Conservation (phyloP, 2,888 invertebrate genomes). For the Lydus trimaculatus region DNA sequence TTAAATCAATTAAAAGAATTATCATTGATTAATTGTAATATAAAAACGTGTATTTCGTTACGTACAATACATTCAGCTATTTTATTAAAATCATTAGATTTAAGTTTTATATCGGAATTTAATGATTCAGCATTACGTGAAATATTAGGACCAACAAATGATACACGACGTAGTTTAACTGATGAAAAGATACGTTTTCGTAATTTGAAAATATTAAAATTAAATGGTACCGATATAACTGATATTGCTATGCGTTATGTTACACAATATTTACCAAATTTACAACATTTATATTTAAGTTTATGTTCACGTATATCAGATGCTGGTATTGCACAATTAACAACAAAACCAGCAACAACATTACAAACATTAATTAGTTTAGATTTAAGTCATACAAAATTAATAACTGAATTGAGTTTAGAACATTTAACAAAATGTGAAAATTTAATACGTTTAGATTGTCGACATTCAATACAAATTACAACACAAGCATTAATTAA, state of each 20-base stretch:
- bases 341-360: conserved; percentile 75
- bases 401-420: conserved; percentile 82
- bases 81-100: conserved; percentile 68
- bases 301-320: conserved; percentile 90
- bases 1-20: conserved; percentile 84
- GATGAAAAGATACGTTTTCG: conserved; percentile 80
- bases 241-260: conserved; percentile 84
- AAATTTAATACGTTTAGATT: conserved; percentile 74
- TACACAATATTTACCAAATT: conserved; percentile 76
- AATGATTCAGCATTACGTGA: conserved; percentile 86
- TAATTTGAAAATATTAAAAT: conserved; percentile 75
- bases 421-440: conserved; percentile 83
- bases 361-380: conserved; percentile 74
- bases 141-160: conserved; percentile 85
- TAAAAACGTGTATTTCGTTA: conserved; percentile 79
- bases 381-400: conserved; percentile 82
- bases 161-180: conserved; percentile 79
- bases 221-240: conserved; percentile 89
- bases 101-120: conserved; percentile 86
- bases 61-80: conserved; percentile 71
- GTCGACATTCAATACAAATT: conserved; percentile 81
- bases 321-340: conserved; percentile 87
- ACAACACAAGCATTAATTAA: conserved; percentile 84
- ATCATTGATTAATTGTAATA: conserved; percentile 77
- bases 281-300: conserved; percentile 80